Percentiles rank a stretch among this genome's conserved stretches.
phyloP scores from a whole-genome alignment of 23 tunicate genomes.

The Halocynthia aurantium region DNA sequence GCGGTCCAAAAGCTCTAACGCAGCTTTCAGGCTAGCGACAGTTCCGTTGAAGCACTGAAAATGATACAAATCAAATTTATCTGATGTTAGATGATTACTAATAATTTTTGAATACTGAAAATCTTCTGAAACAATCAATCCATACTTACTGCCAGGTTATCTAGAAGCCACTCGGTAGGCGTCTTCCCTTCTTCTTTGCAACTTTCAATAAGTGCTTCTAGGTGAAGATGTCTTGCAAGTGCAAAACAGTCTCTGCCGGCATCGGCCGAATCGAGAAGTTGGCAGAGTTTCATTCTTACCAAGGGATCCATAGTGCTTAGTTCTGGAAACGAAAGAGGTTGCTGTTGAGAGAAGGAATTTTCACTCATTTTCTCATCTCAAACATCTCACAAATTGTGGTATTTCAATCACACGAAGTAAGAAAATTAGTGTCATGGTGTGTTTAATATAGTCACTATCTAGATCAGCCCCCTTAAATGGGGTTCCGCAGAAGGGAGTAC shows the following conservation, averaged over 20 bases:
- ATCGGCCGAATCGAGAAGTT: slow-evolving; percentile 27
- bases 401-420: too few species aligned
- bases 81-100: too few species aligned
- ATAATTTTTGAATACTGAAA: too few species aligned
- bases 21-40: background rate
- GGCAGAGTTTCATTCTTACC: slow-evolving; percentile 30
- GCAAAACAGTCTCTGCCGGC: slow-evolving; percentile 59
- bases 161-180: slow-evolving; percentile 48
- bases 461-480: too few species aligned
- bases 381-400: background rate
- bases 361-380: background rate
- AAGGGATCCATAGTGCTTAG: slow-evolving; percentile 18
- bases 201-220: background rate
- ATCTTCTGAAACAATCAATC: background rate
- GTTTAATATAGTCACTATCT: too few species aligned
- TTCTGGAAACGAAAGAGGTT: slow-evolving; percentile 5
- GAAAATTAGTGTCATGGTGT: too few species aligned
- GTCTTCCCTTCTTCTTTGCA: slow-evolving; percentile 14
- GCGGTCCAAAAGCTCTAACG: background rate
- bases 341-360: background rate
- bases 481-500: too few species aligned
- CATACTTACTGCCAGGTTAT: slow-evolving; percentile 35
- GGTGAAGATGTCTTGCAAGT: slow-evolving; percentile 47
- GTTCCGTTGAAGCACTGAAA: slow-evolving; percentile 7
- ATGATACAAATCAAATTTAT: background rate